A percentile compares a stretch with the other conserved stretches of the same genome.
These are phyloP conservation scores for Spheniscus mendiculus DNA, from an alignment of 2,113 vertebrate genomes.

Conservation along the genomic window DNA sequence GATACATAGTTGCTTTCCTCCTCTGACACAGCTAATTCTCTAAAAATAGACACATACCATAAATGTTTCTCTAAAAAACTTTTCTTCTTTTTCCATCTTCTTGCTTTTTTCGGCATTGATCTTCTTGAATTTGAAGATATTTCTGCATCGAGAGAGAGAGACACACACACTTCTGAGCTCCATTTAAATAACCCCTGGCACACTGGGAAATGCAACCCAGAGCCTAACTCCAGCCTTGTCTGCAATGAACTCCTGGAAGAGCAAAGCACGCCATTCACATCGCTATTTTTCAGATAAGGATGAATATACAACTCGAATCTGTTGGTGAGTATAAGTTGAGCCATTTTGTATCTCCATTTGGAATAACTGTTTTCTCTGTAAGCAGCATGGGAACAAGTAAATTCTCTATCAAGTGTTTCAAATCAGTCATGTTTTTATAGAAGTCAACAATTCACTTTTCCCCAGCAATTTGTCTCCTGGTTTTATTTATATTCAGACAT, in stretches of 20 bases:
- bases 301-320: background rate
- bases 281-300: background rate
- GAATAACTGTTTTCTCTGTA: background rate
- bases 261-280: background rate
- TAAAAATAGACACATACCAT: slow-evolving; percentile 46
- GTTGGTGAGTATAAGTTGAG: background rate
- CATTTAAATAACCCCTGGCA: background rate
- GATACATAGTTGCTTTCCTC: background rate
- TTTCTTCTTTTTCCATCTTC: slow-evolving; percentile 72
- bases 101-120: slow-evolving; percentile 62
- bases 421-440: background rate
- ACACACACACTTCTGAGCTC: background rate
- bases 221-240: background rate
- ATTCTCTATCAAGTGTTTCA: background rate
- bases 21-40: background rate
- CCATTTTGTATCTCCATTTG: background rate
- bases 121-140: slow-evolving; percentile 64
- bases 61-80: slow-evolving; percentile 74
- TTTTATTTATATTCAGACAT: background rate
- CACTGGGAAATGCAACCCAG: background rate
- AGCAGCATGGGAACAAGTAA: background rate
- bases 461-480: background rate
- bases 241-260: background rate
- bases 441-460: background rate
- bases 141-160: background rate